Evolutionary conservation across 1,140 invertebrate genomes (phyloP).

Genomic region (Lordiphosa stackelbergi): DNA sequence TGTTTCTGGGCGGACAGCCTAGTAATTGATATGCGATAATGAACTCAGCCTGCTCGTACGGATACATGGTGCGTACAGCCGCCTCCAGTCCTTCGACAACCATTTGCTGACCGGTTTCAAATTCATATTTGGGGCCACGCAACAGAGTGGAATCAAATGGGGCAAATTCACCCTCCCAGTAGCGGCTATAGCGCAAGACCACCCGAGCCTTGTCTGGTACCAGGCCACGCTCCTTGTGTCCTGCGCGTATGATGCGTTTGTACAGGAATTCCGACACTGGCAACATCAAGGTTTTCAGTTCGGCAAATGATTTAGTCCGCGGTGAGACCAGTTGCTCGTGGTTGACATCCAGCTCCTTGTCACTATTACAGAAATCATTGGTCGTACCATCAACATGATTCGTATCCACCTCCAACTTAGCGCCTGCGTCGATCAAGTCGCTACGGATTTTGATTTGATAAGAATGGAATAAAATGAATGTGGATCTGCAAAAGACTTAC

Average conservation of each 20-base stretch:
- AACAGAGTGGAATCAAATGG: constrained; percentile 85
- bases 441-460: constrained; percentile 17
- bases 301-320: constrained; percentile 59
- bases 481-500: constrained; percentile 31
- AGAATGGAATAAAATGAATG: neutral
- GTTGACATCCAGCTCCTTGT: too few species aligned
- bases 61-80: constrained; percentile 82
- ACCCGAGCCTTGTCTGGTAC: constrained; percentile 79
- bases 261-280: constrained; percentile 43
- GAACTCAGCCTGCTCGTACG: constrained; percentile 83
- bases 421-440: constrained; percentile 46
- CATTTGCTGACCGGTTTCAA: constrained; percentile 77
- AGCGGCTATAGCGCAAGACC: constrained; percentile 83
- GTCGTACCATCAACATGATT: too few species aligned
- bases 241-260: constrained; percentile 76
- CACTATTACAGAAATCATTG: too few species aligned
- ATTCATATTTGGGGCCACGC: constrained; percentile 75
- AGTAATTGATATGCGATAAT: constrained; percentile 82
- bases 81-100: constrained; percentile 82
- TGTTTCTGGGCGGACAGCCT: constrained; percentile 82
- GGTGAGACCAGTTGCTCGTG: constrained; percentile 49
- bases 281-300: constrained; percentile 51
- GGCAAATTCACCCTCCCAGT: constrained; percentile 82
- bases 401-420: too few species aligned
- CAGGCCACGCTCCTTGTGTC: constrained; percentile 76